These are phyloP conservation scores for Cyanistes caeruleus DNA, from an alignment of 2,113 vertebrate species.

Conservation along the genomic window DNA sequence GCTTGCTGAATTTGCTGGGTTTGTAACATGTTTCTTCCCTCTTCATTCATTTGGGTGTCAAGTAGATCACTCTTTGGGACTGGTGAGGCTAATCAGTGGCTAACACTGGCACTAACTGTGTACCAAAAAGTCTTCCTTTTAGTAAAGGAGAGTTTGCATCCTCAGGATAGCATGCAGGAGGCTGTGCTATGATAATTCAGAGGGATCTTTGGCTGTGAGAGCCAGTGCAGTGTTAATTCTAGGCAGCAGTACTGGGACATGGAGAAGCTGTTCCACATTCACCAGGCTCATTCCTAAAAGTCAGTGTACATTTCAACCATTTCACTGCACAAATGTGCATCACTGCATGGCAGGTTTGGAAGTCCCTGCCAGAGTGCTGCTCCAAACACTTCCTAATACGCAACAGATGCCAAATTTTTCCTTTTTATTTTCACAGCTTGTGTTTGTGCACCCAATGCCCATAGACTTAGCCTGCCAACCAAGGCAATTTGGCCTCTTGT, in stretches of 20 bases:
- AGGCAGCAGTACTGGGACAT: background rate
- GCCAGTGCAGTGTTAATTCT: background rate
- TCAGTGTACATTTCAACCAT: background rate
- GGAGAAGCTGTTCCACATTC: slow-evolving; percentile 41
- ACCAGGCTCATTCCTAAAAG: slow-evolving; percentile 18
- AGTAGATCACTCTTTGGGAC: background rate
- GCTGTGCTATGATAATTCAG: background rate
- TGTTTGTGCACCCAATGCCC: slow-evolving; percentile 47
- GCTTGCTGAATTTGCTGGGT: background rate
- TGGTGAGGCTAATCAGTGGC: background rate
- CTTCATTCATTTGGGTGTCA: background rate
- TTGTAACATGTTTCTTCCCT: background rate
- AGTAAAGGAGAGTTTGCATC: background rate
- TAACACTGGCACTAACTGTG: background rate
- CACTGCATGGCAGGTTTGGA: slow-evolving; percentile 12
- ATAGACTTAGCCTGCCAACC: slow-evolving; percentile 25
- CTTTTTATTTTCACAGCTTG: slow-evolving; percentile 67
- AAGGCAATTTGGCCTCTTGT: slow-evolving; percentile 50
- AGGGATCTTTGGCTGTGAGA: background rate
- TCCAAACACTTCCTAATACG: slow-evolving; percentile 34
- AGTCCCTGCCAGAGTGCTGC: slow-evolving; percentile 12
- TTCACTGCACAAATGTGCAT: background rate
- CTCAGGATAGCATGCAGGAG: background rate
- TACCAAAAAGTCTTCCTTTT: background rate
- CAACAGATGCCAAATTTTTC: slow-evolving; percentile 56